Evolutionary conservation across 2,888 invertebrate genomes (phyloP).

Genomic region (Zootermopsis nevadensis): DNA sequence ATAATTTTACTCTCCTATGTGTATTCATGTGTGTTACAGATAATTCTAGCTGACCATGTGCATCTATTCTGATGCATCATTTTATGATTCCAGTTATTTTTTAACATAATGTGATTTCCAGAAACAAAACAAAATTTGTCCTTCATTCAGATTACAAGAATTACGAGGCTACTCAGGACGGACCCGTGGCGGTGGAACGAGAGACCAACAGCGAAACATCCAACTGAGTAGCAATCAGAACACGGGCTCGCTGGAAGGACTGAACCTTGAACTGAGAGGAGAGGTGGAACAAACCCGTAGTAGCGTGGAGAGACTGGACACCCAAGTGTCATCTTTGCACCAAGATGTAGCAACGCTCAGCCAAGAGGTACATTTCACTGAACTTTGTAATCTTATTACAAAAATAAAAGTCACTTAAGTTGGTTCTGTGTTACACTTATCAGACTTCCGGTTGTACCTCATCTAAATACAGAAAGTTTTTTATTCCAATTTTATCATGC

Average conservation of each 20-base stretch:
- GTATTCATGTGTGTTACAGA: no score
- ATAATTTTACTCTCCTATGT: no score
- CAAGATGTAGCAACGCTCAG: constrained; percentile 89
- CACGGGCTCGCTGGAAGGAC: constrained; percentile 72
- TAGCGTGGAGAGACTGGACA: constrained; percentile 80
- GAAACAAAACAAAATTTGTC: background rate
- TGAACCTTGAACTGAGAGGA: constrained; percentile 66
- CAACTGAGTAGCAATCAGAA: constrained; percentile 58
- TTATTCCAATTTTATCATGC: no score
- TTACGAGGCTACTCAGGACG: constrained; percentile 54
- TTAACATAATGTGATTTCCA: no score
- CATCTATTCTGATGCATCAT: no score
- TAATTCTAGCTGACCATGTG: no score
- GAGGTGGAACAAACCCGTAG: constrained; percentile 61
- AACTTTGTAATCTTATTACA: constrained; percentile 48
- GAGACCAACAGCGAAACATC: constrained; percentile 47
- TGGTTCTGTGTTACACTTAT: no score
- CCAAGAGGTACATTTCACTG: constrained; percentile 72
- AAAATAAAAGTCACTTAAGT: background rate
- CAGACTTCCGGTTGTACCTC: no score
- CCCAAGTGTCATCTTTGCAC: constrained; percentile 83
- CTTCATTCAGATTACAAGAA: constrained; percentile 56
- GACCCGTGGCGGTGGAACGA: constrained; percentile 47
- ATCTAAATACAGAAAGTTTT: no score
- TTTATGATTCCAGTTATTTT: no score